Percentiles rank a stretch among this genome's conserved stretches.
phyloP scores from a whole-genome alignment of 2,113 vertebrate genomes.

The Arvicanthis niloticus region DNA sequence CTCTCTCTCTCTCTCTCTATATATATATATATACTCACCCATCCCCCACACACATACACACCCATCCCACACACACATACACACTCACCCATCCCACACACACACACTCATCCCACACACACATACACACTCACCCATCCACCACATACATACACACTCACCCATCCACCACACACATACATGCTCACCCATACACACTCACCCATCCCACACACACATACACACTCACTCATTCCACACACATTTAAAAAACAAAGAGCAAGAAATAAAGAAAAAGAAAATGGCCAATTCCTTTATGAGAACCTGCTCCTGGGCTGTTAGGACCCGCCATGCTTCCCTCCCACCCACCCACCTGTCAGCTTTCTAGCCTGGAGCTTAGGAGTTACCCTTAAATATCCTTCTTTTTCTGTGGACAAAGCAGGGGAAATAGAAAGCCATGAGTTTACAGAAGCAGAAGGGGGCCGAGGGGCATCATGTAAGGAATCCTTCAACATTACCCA shows the following conservation, averaged over 20 bases:
- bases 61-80: not conserved
- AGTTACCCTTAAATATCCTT: not conserved
- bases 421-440: not conserved
- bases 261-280: not conserved
- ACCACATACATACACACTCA: not conserved
- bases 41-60: not conserved
- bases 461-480: not conserved
- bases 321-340: accelerated
- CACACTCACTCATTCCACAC: not conserved
- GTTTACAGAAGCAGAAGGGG: not conserved
- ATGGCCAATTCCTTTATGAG: not conserved
- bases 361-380: not conserved
- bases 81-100: not conserved
- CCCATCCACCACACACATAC: not conserved
- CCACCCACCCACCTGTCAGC: not conserved
- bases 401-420: not conserved
- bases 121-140: no score
- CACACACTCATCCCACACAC: not conserved
- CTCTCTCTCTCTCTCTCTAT: not conserved
- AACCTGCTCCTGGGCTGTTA: not conserved
- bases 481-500: constrained; percentile 45
- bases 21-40: not conserved
- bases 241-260: not conserved
- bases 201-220: no score
- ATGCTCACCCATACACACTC: not conserved